Base-by-base conservation (phyloP, 2,113 vertebrate genomes). In the Psophia crepitans region DNA sequence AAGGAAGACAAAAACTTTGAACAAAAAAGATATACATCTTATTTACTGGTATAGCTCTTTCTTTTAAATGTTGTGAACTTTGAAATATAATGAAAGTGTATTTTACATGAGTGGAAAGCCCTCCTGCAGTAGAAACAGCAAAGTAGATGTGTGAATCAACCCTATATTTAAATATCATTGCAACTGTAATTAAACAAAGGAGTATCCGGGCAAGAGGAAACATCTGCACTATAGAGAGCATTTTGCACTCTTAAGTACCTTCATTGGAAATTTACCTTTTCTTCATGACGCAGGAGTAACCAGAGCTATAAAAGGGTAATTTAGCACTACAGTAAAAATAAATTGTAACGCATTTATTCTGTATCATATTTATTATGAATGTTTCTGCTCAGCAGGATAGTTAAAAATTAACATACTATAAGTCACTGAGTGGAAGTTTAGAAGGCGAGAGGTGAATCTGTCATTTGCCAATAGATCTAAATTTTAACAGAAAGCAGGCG, bases 351-450 rank as follows among this genome's bases (percentile, higher is more conserved):
- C 35, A 77, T 88, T 97, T 97, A 95, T 91, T 97, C 91, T 69
- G n/a, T 64, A 84, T 91, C 86, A 46, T 95, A 97, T 97, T 96
- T 96, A 92, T 89, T 93, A 76, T 84, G 86, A 86, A 93, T 70
- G 78, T 74, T 90, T 96, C 93, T 83, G 78, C 93, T 95, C 90
- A 69, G 84, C 64, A 82, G 82, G 69, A 51, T 87, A 82, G 84
- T 96, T 93, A 92, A 96, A 94, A 97, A 94, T 95, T 96, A 97
- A 92, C 91, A 84, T 78, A 33, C 83, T 83, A 4, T 85, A 91
- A 89, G 90, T 97, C 92, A 86, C 61, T 2, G 48, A 90, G 65
- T 76, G 77, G 78, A 96, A 65, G 32, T 76, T 96, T 76, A 73
- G 82, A 90, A 89, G 70, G 95, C 65, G 93, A 96, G 91, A 92